phyloP scores from a whole-genome alignment of 1,140 invertebrate genomes.

The Trachymyrmex cornetzi region DNA sequence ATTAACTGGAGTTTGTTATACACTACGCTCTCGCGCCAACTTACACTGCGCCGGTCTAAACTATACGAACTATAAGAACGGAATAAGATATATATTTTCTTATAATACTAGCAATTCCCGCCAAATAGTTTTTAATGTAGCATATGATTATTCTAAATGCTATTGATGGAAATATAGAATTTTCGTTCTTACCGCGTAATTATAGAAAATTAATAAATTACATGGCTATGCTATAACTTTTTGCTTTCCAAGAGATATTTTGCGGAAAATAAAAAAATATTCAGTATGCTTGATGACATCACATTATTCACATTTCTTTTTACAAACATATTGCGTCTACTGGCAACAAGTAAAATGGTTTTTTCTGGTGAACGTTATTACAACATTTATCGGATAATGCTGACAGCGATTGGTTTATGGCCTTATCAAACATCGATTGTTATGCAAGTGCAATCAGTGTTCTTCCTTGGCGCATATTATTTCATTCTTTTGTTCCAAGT shows the following conservation, averaged over 20 bases:
- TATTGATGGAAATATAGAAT: neutral
- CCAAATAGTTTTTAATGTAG: neutral
- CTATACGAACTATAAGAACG: neutral
- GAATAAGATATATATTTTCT: neutral
- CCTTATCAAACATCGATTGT: conserved; percentile 23
- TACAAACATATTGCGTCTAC: neutral
- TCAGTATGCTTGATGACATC: neutral
- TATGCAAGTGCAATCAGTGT: neutral
- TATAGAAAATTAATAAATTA: neutral
- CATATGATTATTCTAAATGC: neutral
- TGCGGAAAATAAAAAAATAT: neutral
- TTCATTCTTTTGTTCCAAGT: conserved; percentile 13
- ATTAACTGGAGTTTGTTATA: neutral
- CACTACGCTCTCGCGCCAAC: neutral
- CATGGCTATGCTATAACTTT: neutral
- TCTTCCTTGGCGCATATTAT: neutral
- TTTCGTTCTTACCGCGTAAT: neutral
- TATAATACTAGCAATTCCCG: neutral
- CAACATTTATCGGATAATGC: neutral
- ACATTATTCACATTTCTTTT: neutral
- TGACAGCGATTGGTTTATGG: conserved; percentile 30
- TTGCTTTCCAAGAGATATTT: neutral
- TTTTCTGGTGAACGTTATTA: conserved; percentile 22
- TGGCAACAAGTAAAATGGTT: neutral
- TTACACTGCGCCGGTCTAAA: neutral